Evolutionary conservation across 2,113 vertebrate species (phyloP).

Genomic region (Misgurnus mizolepis): DNA sequence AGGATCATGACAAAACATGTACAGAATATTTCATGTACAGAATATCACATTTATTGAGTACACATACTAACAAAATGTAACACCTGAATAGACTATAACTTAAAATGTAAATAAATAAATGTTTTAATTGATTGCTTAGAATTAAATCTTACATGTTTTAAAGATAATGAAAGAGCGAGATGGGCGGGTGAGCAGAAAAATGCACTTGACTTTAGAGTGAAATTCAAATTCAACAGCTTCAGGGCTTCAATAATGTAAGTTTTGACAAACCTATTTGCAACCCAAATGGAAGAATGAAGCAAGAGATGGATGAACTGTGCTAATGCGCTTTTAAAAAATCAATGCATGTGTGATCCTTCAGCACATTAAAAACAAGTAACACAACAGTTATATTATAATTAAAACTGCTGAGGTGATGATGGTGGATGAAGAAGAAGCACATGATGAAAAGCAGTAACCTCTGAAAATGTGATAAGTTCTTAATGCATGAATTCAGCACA

Average conservation of each 20-base stretch:
- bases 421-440: neutral
- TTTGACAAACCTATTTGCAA: constrained; percentile 33
- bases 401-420: neutral
- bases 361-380: neutral
- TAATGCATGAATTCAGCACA: neutral
- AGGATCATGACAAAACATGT: too few species aligned
- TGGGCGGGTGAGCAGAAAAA: neutral
- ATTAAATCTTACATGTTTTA: too few species aligned
- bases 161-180: too few species aligned
- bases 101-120: too few species aligned
- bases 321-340: neutral
- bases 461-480: neutral
- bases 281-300: neutral
- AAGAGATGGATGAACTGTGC: neutral
- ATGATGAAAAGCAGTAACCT: neutral
- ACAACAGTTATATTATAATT: neutral
- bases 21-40: too few species aligned
- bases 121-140: too few species aligned
- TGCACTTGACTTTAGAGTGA: neutral
- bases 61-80: too few species aligned
- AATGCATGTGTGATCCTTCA: neutral
- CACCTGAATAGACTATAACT: too few species aligned
- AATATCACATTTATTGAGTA: too few species aligned
- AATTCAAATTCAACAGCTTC: neutral
- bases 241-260: constrained; percentile 39